A percentile compares a stretch with the other conserved stretches of the same genome.
Conservation (phyloP, 1,140 invertebrate genomes). For the Dinoponera quadriceps region DNA sequence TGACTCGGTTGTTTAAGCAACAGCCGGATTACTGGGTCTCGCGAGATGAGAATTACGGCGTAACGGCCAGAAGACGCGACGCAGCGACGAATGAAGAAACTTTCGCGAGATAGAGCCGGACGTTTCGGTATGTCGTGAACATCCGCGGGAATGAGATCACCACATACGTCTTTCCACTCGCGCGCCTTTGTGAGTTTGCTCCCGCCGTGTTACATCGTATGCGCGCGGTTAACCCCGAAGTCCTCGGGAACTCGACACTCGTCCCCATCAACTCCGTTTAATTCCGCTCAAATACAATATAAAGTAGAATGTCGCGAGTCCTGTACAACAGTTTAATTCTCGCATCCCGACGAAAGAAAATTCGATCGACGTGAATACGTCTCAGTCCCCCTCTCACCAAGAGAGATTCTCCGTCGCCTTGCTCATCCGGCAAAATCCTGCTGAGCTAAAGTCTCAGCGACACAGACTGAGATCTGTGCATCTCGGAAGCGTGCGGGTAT, state of each 20-base stretch:
- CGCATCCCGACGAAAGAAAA: too few species aligned
- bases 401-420: too few species aligned
- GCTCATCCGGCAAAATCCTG: too few species aligned
- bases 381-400: too few species aligned
- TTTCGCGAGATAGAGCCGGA: neutral
- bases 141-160: constrained; percentile 30
- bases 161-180: constrained; percentile 37
- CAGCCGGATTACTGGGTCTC: constrained; percentile 8
- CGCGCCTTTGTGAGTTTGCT: constrained; percentile 4
- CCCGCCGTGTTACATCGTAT: neutral
- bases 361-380: too few species aligned
- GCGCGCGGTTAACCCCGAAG: neutral
- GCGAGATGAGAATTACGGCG: constrained; percentile 10
- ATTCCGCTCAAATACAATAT: too few species aligned
- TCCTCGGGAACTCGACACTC: neutral
- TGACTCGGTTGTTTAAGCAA: too few species aligned
- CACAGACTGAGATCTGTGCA: too few species aligned
- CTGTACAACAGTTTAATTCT: too few species aligned
- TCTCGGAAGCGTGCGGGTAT: neutral
- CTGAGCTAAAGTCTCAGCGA: too few species aligned
- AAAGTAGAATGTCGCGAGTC: too few species aligned
- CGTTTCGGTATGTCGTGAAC: constrained; percentile 23
- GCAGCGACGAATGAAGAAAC: constrained; percentile 39
- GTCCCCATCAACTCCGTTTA: too few species aligned
- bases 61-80: neutral